These are phyloP conservation scores for Danio tinwini DNA, from an alignment of 2,797 vertebrate species.

Conservation along the genomic window DNA sequence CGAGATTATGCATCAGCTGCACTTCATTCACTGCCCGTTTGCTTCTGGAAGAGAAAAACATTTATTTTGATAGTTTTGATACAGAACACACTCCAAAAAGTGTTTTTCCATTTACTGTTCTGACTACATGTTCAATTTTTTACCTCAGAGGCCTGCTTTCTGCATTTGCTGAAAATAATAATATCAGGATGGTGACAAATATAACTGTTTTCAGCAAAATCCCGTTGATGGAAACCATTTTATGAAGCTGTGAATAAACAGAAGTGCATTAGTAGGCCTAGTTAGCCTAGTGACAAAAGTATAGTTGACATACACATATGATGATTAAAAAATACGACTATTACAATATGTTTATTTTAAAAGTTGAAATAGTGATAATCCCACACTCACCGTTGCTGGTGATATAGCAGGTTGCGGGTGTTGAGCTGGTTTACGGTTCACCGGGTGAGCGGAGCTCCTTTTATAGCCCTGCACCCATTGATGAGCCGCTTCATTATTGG, in stretches of 20 bases:
- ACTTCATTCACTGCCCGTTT: slow-evolving; percentile 91
- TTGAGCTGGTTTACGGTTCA: slow-evolving; percentile 55
- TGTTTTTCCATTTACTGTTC: too few relatives aligned
- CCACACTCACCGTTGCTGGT: slow-evolving; percentile 42
- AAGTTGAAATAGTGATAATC: not conserved
- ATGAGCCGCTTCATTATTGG: slow-evolving; percentile 78
- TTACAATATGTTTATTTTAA: too few relatives aligned
- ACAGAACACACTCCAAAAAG: not conserved
- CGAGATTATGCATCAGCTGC: slow-evolving; percentile 91
- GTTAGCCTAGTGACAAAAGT: not conserved
- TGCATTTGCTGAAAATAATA: slow-evolving; percentile 73
- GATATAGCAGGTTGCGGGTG: slow-evolving; percentile 15
- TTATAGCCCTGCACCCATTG: slow-evolving; percentile 75
- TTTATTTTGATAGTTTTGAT: not conserved
- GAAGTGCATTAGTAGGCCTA: not conserved
- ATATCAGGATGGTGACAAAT: slow-evolving; percentile 73
- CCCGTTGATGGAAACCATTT: slow-evolving; percentile 74
- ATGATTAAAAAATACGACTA: too few relatives aligned
- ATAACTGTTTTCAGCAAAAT: slow-evolving; percentile 69
- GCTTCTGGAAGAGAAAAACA: slow-evolving; percentile 66
- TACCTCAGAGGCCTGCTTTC: slow-evolving; percentile 84
- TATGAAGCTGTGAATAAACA: slow-evolving; percentile 69
- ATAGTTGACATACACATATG: too few relatives aligned
- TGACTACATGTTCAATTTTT: slow-evolving; percentile 31
- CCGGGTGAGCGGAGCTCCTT: slow-evolving; percentile 63